Conservation (phyloP, 2,113 vertebrate genomes). For the Alosa alosa region DNA sequence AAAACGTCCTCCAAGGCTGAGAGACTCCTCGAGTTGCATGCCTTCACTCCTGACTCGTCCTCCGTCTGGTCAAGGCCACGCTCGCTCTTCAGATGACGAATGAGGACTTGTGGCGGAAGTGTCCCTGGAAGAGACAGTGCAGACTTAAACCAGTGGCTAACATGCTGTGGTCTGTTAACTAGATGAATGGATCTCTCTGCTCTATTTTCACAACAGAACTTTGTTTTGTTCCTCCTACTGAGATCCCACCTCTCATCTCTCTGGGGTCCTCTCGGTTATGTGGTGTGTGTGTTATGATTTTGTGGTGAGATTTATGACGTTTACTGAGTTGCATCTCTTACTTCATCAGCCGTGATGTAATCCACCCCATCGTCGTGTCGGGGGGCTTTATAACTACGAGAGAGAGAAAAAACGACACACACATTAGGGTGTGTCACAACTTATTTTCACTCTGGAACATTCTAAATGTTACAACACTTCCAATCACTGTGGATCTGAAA, state of each 20-base stretch:
- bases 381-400: slow-evolving; percentile 84
- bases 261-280: too few relatives aligned
- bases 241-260: too few relatives aligned
- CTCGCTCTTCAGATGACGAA: slow-evolving; percentile 84
- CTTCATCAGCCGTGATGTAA: slow-evolving; percentile 90
- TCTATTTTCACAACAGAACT: too few relatives aligned
- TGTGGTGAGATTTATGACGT: neutral
- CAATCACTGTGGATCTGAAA: neutral
- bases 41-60: slow-evolving; percentile 33
- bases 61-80: slow-evolving; percentile 37
- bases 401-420: slow-evolving; percentile 24
- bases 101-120: slow-evolving; percentile 97
- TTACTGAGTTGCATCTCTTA: slow-evolving; percentile 54
- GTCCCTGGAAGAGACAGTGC: slow-evolving; percentile 75
- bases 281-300: neutral
- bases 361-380: slow-evolving; percentile 81
- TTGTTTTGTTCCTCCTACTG: too few relatives aligned
- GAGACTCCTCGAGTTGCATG: slow-evolving; percentile 36
- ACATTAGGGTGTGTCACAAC: neutral
- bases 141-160: neutral
- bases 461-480: neutral
- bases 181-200: too few relatives aligned
- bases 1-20: neutral
- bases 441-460: neutral
- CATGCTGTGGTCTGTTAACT: too few relatives aligned